phyloP scores from a whole-genome alignment of 2,797 vertebrate genomes.

The Bucorvus abyssinicus region DNA sequence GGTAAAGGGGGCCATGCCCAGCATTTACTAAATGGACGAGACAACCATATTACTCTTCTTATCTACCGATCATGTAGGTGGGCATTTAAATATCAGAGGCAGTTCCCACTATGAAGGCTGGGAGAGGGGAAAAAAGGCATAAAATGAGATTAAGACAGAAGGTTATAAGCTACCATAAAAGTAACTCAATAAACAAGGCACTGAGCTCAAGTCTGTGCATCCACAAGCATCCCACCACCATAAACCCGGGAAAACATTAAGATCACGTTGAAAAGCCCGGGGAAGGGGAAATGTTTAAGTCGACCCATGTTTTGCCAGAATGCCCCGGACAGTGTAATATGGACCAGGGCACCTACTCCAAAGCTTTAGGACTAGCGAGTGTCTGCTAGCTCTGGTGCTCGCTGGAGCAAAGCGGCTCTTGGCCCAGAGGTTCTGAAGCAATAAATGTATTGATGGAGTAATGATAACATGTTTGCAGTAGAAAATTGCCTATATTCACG shows the following conservation, averaged over 20 bases:
- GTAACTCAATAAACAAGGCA: slow-evolving; percentile 30
- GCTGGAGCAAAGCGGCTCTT: neutral
- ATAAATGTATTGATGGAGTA: slow-evolving; percentile 39
- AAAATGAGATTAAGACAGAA: slow-evolving; percentile 43
- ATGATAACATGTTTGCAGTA: slow-evolving; percentile 47
- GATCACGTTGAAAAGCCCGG: neutral
- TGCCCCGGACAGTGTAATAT: neutral
- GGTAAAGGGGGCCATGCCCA: neutral
- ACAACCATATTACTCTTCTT: neutral
- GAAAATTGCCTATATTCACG: slow-evolving; percentile 54
- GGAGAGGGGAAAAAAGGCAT: neutral
- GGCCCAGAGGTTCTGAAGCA: slow-evolving; percentile 50
- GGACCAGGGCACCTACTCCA: neutral
- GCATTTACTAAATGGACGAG: neutral
- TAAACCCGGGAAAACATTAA: neutral
- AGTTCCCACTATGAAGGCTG: neutral
- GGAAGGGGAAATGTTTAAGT: neutral
- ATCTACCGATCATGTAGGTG: slow-evolving; percentile 30
- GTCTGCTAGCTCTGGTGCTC: slow-evolving; percentile 2
- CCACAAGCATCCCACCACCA: neutral
- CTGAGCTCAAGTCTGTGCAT: neutral
- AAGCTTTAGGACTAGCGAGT: neutral
- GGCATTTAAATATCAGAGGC: slow-evolving; percentile 28
- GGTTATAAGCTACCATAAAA: slow-evolving; percentile 27
- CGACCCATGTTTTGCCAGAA: neutral